These are phyloP conservation scores for Bombycilla garrulus DNA, from an alignment of 2,113 vertebrate species.

Conservation along the genomic window DNA sequence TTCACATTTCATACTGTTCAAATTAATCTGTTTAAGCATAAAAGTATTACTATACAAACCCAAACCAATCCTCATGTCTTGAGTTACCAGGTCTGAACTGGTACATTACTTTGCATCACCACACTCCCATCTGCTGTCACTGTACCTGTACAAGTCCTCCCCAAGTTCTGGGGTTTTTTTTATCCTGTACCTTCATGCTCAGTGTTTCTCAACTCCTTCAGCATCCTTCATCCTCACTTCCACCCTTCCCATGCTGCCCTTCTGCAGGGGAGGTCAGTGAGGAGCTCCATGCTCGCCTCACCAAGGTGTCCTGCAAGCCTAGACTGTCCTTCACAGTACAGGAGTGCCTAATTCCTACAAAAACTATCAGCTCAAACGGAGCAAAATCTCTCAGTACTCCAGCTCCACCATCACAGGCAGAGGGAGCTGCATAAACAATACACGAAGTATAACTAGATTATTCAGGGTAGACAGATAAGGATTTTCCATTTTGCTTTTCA, in stretches of 20 bases:
- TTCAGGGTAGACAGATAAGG: not conserved
- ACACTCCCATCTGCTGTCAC: not conserved
- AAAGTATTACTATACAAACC: not conserved
- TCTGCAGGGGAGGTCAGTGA: not conserved
- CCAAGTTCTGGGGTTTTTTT: not conserved
- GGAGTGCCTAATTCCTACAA: not conserved
- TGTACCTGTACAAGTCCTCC: not conserved
- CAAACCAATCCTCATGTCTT: accelerated
- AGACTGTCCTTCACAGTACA: not conserved
- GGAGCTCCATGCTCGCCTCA: accelerated
- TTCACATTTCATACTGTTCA: not conserved
- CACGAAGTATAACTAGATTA: not conserved
- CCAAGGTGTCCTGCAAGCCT: too few species aligned
- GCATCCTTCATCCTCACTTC: accelerated
- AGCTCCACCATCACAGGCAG: not conserved
- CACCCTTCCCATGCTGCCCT: not conserved
- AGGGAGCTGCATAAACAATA: not conserved
- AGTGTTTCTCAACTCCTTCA: not conserved
- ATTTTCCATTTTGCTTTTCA: not conserved
- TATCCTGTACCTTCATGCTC: not conserved
- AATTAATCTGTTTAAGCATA: not conserved
- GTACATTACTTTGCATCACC: accelerated
- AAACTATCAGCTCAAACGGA: not conserved
- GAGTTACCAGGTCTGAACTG: not conserved
- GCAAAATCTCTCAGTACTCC: not conserved